A percentile compares a stretch with the other conserved stretches of the same genome.
Evolutionary conservation across 2,113 vertebrate genomes (phyloP).

Genomic region (Rana temporaria): DNA sequence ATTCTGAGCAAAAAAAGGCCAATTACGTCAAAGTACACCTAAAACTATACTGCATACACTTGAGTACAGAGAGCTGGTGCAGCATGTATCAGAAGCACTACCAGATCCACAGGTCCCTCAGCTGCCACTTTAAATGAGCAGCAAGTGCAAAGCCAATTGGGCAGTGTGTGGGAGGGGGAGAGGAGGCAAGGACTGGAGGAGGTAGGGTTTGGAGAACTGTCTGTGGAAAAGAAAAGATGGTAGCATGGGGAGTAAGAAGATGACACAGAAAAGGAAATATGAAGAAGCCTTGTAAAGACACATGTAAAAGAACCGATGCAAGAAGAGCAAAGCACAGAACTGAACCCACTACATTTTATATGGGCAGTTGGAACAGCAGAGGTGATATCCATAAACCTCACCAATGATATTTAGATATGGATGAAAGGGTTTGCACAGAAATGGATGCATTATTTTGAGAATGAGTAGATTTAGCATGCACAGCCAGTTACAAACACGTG

Average conservation of each 20-base stretch:
- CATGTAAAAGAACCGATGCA: background rate
- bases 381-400: background rate
- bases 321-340: conserved; percentile 12
- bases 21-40: too few relatives aligned
- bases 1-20: too few relatives aligned
- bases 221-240: conserved; percentile 58
- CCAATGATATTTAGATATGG: background rate
- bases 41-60: too few relatives aligned
- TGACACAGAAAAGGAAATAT: conserved; percentile 38
- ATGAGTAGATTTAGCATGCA: conserved; percentile 23
- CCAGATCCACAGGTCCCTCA: background rate
- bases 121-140: conserved; percentile 25
- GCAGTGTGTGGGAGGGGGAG: conserved; percentile 9
- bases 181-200: conserved; percentile 1
- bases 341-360: background rate
- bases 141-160: conserved; percentile 36
- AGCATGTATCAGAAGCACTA: conserved; percentile 31
- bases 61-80: conserved; percentile 20
- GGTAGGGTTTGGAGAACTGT: conserved; percentile 38
- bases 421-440: conserved; percentile 29
- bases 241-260: conserved; percentile 65
- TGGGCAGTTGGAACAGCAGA: conserved; percentile 21
- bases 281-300: conserved; percentile 38
- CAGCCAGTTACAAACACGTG: conserved; percentile 1
- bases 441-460: background rate